Percentiles rank a stretch among this genome's conserved stretches.
Conservation (phyloP, 2,797 vertebrate genomes). For the Meriones psammophilus region DNA sequence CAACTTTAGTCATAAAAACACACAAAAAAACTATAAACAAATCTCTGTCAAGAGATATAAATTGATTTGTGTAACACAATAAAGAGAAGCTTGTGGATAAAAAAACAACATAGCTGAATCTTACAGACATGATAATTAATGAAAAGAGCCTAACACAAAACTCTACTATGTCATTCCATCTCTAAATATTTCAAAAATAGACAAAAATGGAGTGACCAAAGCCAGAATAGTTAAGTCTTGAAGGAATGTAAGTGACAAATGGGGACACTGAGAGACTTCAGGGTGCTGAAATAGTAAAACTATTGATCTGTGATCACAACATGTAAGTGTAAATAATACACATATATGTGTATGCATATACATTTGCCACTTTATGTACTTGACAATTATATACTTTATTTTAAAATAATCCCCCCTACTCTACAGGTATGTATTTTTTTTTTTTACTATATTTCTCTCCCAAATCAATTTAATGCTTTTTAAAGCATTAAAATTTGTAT, state of each 20-base stretch:
- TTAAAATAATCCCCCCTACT: neutral
- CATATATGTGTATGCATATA: neutral
- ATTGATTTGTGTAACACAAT: constrained; percentile 14
- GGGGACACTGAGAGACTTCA: neutral
- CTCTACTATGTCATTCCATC: neutral
- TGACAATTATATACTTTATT: constrained; percentile 23
- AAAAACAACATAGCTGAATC: constrained; percentile 32
- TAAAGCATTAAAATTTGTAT: constrained; percentile 2
- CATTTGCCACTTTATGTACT: neutral
- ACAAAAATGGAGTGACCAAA: neutral
- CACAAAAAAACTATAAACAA: constrained; percentile 18
- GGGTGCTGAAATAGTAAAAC: neutral
- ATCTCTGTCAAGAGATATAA: constrained; percentile 17
- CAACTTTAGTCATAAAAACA: constrained; percentile 31
- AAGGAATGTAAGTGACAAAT: neutral
- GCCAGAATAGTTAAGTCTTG: neutral
- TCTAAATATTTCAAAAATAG: neutral
- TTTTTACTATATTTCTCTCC: neutral
- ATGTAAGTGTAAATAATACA: neutral
- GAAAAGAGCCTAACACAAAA: constrained; percentile 2
- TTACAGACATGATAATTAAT: neutral
- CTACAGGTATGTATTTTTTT: neutral
- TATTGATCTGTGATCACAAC: neutral
- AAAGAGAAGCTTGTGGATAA: constrained; percentile 38
- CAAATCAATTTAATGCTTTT: neutral